Evolutionary conservation across 1,140 invertebrate genomes (phyloP).

Genomic region (Adelges cooleyi): DNA sequence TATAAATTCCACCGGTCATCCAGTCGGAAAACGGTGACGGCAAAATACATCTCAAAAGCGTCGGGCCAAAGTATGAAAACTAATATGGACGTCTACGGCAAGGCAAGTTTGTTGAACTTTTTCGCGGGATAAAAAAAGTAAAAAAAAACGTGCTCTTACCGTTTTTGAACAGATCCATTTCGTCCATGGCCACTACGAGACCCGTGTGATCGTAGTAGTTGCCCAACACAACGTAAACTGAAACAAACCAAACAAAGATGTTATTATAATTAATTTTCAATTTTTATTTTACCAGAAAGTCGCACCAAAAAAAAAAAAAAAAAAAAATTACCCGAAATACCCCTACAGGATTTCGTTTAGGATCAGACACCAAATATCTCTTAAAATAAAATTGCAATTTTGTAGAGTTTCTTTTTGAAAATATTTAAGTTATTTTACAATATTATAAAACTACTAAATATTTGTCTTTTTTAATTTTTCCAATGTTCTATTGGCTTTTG

Average conservation of each 20-base stretch:
- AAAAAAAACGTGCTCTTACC: conserved; percentile 44
- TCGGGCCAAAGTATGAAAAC: not conserved
- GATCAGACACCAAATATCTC: too few species aligned
- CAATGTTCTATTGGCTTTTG: too few species aligned
- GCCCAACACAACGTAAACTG: conserved; percentile 87
- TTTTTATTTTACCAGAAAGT: too few species aligned
- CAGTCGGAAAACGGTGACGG: not conserved
- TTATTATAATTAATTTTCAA: too few species aligned
- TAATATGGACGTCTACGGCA: not conserved
- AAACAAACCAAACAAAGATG: conserved; percentile 38
- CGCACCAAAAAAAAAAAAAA: too few species aligned
- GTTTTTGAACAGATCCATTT: conserved; percentile 66
- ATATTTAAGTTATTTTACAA: too few species aligned
- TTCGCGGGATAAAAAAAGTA: not conserved
- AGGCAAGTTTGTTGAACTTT: not conserved
- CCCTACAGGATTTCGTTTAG: too few species aligned
- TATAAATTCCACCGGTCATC: not conserved
- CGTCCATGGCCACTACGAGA: conserved; percentile 66
- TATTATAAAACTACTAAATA: too few species aligned
- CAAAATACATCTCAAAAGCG: not conserved
- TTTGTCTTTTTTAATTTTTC: too few species aligned
- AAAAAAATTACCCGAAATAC: too few species aligned
- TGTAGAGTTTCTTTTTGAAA: too few species aligned
- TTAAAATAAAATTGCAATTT: too few species aligned
- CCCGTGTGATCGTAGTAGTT: conserved; percentile 77